phyloP scores from a whole-genome alignment of 2,113 vertebrate species.

The Ciconia maguari region DNA sequence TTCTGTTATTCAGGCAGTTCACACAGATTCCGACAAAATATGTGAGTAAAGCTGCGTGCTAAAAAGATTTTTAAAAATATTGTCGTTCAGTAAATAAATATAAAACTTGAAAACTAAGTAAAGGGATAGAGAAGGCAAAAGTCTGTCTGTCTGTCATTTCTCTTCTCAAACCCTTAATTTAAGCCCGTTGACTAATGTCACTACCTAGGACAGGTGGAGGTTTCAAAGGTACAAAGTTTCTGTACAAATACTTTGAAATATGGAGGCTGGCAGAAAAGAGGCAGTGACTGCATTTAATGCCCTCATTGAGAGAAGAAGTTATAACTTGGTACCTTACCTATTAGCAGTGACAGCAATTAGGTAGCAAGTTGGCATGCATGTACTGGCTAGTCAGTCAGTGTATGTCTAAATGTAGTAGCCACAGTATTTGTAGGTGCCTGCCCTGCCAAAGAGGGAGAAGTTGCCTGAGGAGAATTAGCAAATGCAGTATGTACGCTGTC shows the following conservation, averaged over 20 bases:
- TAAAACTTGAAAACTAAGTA: not conserved
- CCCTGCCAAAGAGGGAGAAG: not conserved
- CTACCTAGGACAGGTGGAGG: not conserved
- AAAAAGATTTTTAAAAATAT: not conserved
- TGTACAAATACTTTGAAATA: not conserved
- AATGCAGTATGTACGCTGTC: not conserved
- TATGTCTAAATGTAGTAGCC: not conserved
- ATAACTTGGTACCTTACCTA: not conserved
- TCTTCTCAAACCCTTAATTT: not conserved
- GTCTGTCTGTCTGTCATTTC: not conserved
- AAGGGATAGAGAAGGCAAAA: not conserved
- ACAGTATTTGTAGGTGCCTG: not conserved
- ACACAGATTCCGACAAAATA: constrained; percentile 70
- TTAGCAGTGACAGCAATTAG: not conserved
- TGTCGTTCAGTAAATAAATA: not conserved
- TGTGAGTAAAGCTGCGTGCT: constrained; percentile 41
- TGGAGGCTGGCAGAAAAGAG: not conserved
- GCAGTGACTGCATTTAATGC: not conserved
- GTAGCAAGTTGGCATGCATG: not conserved
- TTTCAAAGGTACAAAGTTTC: not conserved
- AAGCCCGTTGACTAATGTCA: not conserved
- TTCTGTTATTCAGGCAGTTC: constrained; percentile 79
- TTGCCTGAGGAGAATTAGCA: not conserved
- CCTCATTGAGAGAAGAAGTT: not conserved
- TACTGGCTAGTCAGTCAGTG: not conserved